Conservation (phyloP, 2,888 invertebrate species). For the Eretmocerus hayati region DNA sequence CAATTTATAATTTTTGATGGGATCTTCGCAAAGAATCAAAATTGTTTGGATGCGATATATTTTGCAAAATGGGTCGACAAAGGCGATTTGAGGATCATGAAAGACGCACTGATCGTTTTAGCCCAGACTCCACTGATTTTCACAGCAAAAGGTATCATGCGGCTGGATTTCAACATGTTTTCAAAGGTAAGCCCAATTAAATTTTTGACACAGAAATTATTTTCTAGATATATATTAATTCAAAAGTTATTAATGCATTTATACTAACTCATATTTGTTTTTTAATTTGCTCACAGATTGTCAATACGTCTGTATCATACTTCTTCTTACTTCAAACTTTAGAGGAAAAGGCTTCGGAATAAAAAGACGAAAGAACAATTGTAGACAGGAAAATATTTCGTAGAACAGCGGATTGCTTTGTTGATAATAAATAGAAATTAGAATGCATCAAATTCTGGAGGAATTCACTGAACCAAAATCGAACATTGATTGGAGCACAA, state of each 20-base stretch:
- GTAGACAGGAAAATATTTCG: too few species aligned
- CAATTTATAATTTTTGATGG: too few species aligned
- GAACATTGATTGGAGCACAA: too few species aligned
- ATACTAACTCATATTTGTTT: too few species aligned
- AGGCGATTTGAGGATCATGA: constrained; percentile 18
- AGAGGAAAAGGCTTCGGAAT: neutral
- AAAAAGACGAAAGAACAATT: neutral
- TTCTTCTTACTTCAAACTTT: constrained; percentile 14
- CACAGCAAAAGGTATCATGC: constrained; percentile 26
- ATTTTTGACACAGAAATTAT: too few species aligned
- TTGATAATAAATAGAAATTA: too few species aligned
- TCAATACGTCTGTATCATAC: constrained; percentile 10
- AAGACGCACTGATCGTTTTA: constrained; percentile 24
- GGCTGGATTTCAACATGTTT: constrained; percentile 30
- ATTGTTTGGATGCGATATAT: constrained; percentile 26
- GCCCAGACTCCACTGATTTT: constrained; percentile 27
- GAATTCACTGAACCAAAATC: too few species aligned
- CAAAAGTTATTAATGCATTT: too few species aligned
- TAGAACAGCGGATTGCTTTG: too few species aligned
- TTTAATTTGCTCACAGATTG: constrained; percentile 5
- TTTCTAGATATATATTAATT: too few species aligned
- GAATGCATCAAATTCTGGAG: too few species aligned
- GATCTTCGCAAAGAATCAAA: too few species aligned
- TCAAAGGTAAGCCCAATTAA: constrained; percentile 22
- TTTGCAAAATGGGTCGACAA: constrained; percentile 25